Evolutionary conservation across 1,140 invertebrate genomes (phyloP), one percentile per base, ranked within the genome.

Genomic region (Calephelis virginiensis): DNA sequence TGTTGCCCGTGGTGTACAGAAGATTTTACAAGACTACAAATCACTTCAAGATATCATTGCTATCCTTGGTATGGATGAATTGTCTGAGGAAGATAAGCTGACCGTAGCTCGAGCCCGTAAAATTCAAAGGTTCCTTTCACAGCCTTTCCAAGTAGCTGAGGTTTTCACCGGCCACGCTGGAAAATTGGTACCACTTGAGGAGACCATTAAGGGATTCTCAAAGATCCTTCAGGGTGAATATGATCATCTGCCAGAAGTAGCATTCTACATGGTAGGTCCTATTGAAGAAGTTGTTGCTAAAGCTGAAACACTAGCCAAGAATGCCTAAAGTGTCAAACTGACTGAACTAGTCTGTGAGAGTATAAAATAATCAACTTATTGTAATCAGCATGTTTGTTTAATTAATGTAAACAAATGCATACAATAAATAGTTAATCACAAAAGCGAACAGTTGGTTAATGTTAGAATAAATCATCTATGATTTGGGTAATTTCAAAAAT

Each of bases 241-340:
- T 71, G 98, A 99, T 92, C 97, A 99, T 90, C 91, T 99, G 70
- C 98, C 98, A 8, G 98, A 99, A 92, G 96, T 98, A 64, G 98
- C 98, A n/a, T 99, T 99, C 93, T 99, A 99, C 92, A 99, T 99
- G 98, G 97, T 99, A 70, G 98, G 98, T 56, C 96, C 96, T 56
- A 98, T 99, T 82, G 97, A 99, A 89, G 98, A 99, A 93, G 98
- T 99, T 63, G 94, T 96, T 68, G 94, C 95, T 65, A 99, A 99
- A 92, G 98, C 98, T 71, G 97, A 99, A 86, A 96, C 95, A 73
- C 89, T 98, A 63, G 93, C 95, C 28, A 93, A 93, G 85, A 92
- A 88, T 88, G 85, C 91, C 47, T 91, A 90, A 84, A 40, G n/a
- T 59, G 40, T 43, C 43, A 13, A 43, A n/a, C 28, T 43, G 37